These are phyloP conservation scores for Myotis daubentonii DNA, from an alignment of 2,797 vertebrate species.

Conservation along the genomic window DNA sequence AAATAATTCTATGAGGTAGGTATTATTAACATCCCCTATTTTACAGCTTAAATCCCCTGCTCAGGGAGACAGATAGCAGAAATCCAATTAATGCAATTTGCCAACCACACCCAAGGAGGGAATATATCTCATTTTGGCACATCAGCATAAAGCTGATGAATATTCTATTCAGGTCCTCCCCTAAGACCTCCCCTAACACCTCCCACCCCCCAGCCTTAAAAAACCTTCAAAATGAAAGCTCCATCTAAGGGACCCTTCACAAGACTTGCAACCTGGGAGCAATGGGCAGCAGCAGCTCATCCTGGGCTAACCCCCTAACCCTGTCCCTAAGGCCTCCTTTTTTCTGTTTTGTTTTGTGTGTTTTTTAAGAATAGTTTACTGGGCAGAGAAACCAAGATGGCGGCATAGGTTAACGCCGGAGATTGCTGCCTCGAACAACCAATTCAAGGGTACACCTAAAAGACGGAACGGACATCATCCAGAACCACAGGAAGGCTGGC, in stretches of 20 bases:
- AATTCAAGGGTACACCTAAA: too few species aligned
- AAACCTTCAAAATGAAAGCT: neutral
- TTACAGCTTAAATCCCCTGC: neutral
- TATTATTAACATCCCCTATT: conserved; percentile 10
- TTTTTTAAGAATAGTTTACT: neutral
- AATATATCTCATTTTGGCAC: too few species aligned
- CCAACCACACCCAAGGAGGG: neutral
- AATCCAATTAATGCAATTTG: neutral
- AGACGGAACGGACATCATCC: too few species aligned
- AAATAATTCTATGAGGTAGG: conserved; percentile 10
- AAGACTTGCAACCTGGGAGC: neutral
- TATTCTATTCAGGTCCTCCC: too few species aligned
- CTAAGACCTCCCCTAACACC: too few species aligned
- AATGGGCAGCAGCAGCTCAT: neutral
- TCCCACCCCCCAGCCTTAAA: too few species aligned
- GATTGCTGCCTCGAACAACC: too few species aligned
- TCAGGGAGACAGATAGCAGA: too few species aligned
- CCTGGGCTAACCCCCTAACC: neutral
- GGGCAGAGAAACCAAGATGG: too few species aligned
- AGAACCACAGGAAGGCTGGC: too few species aligned
- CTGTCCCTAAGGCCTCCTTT: neutral
- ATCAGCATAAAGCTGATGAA: too few species aligned
- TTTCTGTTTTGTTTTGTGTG: neutral
- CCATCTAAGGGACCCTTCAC: neutral
- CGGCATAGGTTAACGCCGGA: too few species aligned